A percentile compares a stretch with the other conserved stretches of the same genome.
These are phyloP conservation scores for Cottoperca gobio DNA, from an alignment of 2,797 vertebrate genomes.

Conservation along the genomic window DNA sequence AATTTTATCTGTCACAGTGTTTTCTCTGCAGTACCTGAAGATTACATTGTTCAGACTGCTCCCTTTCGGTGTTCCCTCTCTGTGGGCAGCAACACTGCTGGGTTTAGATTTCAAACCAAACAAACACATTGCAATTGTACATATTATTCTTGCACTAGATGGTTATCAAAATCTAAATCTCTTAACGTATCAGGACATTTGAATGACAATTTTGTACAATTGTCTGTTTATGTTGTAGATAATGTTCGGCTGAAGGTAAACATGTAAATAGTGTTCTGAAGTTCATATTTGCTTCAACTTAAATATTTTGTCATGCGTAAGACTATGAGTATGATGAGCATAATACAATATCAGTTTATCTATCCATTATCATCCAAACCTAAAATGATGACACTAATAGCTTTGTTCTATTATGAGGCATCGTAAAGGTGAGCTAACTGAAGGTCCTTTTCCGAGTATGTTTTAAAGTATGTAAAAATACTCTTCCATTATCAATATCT, in stretches of 20 bases:
- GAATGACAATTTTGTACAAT: background rate
- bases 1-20: conserved; percentile 19
- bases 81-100: conserved; percentile 22
- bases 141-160: background rate
- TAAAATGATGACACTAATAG: background rate
- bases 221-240: background rate
- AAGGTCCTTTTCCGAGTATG: too few species aligned
- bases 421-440: background rate
- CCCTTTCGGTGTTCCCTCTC: conserved; percentile 13
- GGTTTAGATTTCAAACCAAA: background rate
- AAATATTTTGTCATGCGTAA: background rate
- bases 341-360: background rate
- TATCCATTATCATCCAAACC: background rate
- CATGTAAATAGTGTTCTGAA: background rate
- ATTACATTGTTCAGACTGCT: conserved; percentile 39
- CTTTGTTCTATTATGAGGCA: background rate
- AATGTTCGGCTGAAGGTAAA: background rate
- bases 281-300: background rate
- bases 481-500: too few species aligned
- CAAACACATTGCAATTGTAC: background rate
- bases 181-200: background rate
- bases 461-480: too few species aligned
- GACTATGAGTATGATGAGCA: background rate
- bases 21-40: conserved; percentile 29
- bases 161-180: background rate